A percentile compares a stretch with the other conserved stretches of the same genome.
These are phyloP conservation scores for Zenarchopterus dispar DNA, from an alignment of 2,797 vertebrate genomes.

Conservation along the genomic window DNA sequence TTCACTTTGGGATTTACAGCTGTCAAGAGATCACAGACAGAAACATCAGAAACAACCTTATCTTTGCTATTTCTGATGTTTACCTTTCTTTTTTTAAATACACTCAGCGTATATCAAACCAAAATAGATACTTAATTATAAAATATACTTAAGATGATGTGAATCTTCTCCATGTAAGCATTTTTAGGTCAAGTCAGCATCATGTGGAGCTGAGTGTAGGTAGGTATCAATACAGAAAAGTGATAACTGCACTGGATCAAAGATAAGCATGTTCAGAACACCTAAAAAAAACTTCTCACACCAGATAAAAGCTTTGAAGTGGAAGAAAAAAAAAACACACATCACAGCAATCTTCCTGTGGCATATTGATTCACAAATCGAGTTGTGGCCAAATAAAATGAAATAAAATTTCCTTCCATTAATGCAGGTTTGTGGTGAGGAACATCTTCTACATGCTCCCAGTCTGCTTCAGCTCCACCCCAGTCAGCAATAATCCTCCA, in stretches of 20 bases:
- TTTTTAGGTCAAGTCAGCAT: constrained; percentile 12
- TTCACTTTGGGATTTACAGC: constrained; percentile 36
- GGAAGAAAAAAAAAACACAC: not conserved
- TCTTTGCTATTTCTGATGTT: constrained; percentile 29
- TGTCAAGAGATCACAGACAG: constrained; percentile 41
- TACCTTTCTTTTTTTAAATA: constrained; percentile 10
- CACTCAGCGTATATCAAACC: not conserved
- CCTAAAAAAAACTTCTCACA: constrained; percentile 4
- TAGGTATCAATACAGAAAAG: too few relatives aligned
- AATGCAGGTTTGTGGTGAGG: constrained; percentile 24
- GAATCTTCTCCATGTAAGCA: constrained; percentile 22
- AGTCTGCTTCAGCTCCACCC: constrained; percentile 11
- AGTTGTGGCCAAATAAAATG: constrained; percentile 3
- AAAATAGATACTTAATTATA: constrained; percentile 8
- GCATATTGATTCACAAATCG: constrained; percentile 7
- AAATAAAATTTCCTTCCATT: constrained; percentile 8
- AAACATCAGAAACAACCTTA: constrained; percentile 33
- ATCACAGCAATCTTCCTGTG: constrained; percentile 1
- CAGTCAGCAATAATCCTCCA: constrained; percentile 10
- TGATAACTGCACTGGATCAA: too few relatives aligned
- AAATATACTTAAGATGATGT: constrained; percentile 11
- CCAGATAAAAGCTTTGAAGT: constrained; percentile 16
- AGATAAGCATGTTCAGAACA: not conserved
- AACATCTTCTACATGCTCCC: constrained; percentile 24
- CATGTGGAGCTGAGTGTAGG: not conserved